Evolutionary conservation across 2,113 vertebrate genomes (phyloP).

Genomic region (Jacana jacana): DNA sequence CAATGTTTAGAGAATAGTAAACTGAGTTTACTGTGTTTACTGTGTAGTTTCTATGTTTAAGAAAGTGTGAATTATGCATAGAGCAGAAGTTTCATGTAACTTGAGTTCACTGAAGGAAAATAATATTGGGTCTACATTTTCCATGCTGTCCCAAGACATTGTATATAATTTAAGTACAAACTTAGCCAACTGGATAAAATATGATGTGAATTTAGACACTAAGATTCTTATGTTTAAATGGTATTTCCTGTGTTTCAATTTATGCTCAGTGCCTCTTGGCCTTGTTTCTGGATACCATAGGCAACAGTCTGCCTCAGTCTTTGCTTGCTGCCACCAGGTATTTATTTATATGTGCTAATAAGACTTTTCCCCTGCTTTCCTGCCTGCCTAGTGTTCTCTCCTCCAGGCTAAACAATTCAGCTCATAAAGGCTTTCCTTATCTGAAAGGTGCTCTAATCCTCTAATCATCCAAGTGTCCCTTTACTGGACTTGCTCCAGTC

Average conservation of each 20-base stretch:
- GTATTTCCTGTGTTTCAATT: background rate
- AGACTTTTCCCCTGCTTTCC: background rate
- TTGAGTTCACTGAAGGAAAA: no score
- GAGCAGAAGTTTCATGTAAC: no score
- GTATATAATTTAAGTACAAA: background rate
- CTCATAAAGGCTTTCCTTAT: background rate
- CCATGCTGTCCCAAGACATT: background rate
- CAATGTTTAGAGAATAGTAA: slow-evolving; percentile 6
- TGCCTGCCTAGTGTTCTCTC: background rate
- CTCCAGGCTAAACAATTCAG: background rate
- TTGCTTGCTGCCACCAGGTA: background rate
- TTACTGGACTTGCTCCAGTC: no score
- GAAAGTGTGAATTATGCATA: no score
- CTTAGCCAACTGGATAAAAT: background rate
- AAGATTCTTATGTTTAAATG: background rate
- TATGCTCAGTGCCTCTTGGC: background rate
- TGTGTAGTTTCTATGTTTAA: background rate
- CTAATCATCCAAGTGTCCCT: no score
- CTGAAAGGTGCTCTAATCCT: background rate
- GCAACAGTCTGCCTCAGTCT: background rate
- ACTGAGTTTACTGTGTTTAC: background rate
- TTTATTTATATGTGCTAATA: background rate
- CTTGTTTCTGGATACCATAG: background rate
- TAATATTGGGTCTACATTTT: background rate
- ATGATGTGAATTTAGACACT: background rate